phyloP scores from a whole-genome alignment of 2,113 vertebrate genomes.

The Trochalopteron elliotii region DNA sequence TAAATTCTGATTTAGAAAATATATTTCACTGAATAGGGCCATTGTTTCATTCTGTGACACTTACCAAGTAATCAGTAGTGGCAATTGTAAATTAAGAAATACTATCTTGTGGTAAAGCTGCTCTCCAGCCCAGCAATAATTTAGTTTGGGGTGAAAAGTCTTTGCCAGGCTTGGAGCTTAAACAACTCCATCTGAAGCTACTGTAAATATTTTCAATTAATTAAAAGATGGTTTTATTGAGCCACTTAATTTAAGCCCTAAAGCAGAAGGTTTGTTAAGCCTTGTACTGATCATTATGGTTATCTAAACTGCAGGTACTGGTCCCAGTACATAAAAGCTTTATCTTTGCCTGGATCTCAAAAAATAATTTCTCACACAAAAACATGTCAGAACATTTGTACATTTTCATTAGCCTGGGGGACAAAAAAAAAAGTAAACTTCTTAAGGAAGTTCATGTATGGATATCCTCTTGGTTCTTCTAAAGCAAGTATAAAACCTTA shows the following conservation, averaged over 20 bases:
- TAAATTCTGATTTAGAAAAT: neutral
- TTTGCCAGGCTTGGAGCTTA: neutral
- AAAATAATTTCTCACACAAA: neutral
- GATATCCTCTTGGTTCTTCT: neutral
- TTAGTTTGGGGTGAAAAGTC: neutral
- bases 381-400: neutral
- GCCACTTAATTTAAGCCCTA: neutral
- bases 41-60: neutral
- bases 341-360: neutral
- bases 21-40: neutral
- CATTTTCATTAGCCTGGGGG: neutral
- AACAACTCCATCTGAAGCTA: neutral
- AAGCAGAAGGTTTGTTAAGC: neutral
- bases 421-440: rapidly evolving
- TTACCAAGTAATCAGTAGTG: neutral
- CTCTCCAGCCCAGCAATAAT: neutral
- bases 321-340: neutral
- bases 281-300: neutral
- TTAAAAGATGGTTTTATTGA: neutral
- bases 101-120: neutral
- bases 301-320: neutral
- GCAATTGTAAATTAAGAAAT: neutral
- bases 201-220: neutral
- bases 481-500: neutral
- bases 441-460: neutral